These are phyloP conservation scores for Cettia cetti DNA, from an alignment of 2,113 vertebrate species.

Conservation along the genomic window DNA sequence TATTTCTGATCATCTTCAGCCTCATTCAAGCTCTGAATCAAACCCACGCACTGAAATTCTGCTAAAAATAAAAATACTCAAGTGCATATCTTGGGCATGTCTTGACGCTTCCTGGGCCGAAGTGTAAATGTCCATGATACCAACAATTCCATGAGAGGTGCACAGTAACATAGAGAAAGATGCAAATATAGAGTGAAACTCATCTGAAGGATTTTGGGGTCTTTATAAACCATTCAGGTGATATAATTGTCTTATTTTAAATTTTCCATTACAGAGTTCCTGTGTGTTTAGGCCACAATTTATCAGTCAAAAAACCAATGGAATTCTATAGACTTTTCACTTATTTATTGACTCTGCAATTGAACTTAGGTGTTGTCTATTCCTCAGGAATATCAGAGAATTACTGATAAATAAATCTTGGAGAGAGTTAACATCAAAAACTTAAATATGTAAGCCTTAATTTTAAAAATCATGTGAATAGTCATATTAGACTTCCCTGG, in stretches of 20 bases:
- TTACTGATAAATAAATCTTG: background rate
- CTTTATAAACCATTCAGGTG: background rate
- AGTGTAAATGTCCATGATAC: background rate
- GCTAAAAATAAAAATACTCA: background rate
- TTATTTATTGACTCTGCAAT: background rate
- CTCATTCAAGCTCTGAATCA: background rate
- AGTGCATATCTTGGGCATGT: background rate
- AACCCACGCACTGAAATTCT: background rate
- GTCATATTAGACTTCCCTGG: background rate
- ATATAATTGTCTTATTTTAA: background rate
- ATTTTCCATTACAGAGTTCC: background rate
- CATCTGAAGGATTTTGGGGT: background rate
- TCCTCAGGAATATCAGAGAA: background rate
- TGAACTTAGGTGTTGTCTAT: background rate
- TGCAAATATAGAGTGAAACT: background rate
- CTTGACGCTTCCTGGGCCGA: background rate
- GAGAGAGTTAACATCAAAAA: background rate
- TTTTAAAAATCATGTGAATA: background rate
- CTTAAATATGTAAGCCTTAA: background rate
- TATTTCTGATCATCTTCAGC: background rate
- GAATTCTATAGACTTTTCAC: background rate
- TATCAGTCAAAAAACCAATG: background rate
- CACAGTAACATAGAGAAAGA: background rate
- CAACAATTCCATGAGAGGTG: background rate
- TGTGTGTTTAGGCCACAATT: background rate